A percentile compares a stretch with the other conserved stretches of the same genome.
Conservation (phyloP, 2,888 invertebrate species). For the Ceriagrion tenellum region DNA sequence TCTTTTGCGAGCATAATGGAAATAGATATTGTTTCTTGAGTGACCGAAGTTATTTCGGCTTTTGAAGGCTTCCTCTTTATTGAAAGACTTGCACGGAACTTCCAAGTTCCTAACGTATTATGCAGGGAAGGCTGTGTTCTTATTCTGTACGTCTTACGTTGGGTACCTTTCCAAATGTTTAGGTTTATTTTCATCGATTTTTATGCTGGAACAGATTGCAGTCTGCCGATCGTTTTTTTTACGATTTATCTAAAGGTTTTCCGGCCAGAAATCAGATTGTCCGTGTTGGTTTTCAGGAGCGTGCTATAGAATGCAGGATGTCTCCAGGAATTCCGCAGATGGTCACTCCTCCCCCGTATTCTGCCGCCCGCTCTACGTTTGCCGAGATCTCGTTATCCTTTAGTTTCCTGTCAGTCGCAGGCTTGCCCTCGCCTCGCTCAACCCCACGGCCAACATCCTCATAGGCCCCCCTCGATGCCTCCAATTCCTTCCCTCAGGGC, state of each 20-base stretch:
- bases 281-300: background rate
- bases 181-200: background rate
- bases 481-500: background rate
- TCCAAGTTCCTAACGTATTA: no score
- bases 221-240: background rate
- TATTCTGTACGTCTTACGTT: no score
- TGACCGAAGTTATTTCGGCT: no score
- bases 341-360: background rate
- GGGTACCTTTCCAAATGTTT: no score
- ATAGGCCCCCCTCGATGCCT: background rate
- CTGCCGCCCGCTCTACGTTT: background rate
- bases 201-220: background rate
- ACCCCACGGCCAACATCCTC: background rate
- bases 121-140: no score
- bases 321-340: background rate
- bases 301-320: background rate
- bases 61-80: no score
- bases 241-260: background rate
- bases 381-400: background rate
- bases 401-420: constrained; percentile 19
- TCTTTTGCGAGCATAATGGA: no score
- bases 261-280: background rate
- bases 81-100: no score
- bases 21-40: no score
- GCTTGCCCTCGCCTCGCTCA: background rate